phyloP scores from a whole-genome alignment of 1,140 invertebrate species.

The Venustaconcha ellipsiformis region DNA sequence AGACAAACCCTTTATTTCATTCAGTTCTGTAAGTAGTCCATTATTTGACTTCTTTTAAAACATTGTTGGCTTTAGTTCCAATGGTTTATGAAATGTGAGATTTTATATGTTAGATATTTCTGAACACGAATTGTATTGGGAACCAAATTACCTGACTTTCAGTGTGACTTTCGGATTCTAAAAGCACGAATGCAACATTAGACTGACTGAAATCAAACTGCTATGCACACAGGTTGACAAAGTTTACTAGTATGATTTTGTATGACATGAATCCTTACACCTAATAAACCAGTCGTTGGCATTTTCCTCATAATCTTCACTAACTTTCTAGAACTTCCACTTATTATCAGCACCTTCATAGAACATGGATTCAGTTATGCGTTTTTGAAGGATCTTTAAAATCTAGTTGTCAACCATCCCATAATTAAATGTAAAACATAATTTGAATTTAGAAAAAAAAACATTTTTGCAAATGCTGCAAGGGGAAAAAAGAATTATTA shows the following conservation, averaged over 20 bases:
- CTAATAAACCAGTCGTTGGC: slow-evolving; percentile 90
- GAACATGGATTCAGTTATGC: slow-evolving; percentile 85
- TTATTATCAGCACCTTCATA: slow-evolving; percentile 79
- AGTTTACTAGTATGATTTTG: not conserved
- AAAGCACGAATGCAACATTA: no score
- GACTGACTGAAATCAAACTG: not conserved
- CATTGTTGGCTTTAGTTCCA: no score
- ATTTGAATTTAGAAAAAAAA: not conserved
- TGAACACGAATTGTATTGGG: no score
- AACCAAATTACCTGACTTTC: no score
- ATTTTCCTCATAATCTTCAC: slow-evolving; percentile 81
- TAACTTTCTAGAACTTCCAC: slow-evolving; percentile 77
- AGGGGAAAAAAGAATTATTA: no score
- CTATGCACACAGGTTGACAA: not conserved
- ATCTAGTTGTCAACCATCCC: slow-evolving; percentile 91
- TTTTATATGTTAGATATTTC: no score
- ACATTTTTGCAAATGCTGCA: not conserved
- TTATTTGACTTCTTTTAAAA: no score
- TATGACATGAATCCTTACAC: slow-evolving; percentile 75
- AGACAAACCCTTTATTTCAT: no score
- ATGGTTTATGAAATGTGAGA: no score
- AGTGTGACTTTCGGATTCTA: no score
- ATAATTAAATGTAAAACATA: slow-evolving; percentile 50
- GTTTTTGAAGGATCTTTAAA: slow-evolving; percentile 82
- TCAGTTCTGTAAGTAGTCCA: no score